Evolutionary conservation across 2,113 vertebrate genomes (phyloP), one percentile per base, ranked within the genome.

Genomic region (Amphilophus citrinellus): DNA sequence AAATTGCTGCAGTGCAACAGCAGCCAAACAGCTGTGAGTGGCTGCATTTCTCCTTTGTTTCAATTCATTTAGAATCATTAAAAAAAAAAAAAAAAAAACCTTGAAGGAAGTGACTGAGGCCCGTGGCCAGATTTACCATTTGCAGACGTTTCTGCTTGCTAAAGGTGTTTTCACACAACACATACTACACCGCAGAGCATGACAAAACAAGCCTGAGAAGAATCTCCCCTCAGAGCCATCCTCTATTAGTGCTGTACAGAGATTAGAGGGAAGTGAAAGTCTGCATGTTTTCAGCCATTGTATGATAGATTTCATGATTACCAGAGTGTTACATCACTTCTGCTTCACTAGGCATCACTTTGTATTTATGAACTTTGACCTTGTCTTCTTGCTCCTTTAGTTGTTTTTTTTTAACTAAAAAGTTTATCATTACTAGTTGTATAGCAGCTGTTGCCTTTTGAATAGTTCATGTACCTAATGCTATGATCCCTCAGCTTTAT

Each of bases 171-270:
- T 77, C 62, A 15, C 50, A 87, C 56, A 13, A 56, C 42, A 59
- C 63, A 76, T 58, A 66, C 86, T 79, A 80, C 30, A 89, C 63
- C 59, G 65, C 86, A 77, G 79, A 63, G 88, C 89, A 83, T 87
- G 88, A 91, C 78, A 84, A 87, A 89, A 87, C 91, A 87, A 71
- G 83, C 57, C 88, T 80, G 76, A 86, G 79, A 83, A 79, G 80
- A 47, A 47, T 58, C 56, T 86, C 30, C 30, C 83, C 84, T 80
- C 32, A 3, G 78, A 77, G 77, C 50, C 5, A 1, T 82, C 59
- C 78, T 89, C 81, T 14, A 32, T 76, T 61, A 4, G 7, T 76
- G 76, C 18, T 42, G 44, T 35, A 57, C 75, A 37, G 18, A 53
- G 39, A 88, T 84, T 83, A 84, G 61, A 87, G 80, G 63, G 68